phyloP scores from a whole-genome alignment of 2,797 vertebrate genomes.

The Molothrus aeneus region DNA sequence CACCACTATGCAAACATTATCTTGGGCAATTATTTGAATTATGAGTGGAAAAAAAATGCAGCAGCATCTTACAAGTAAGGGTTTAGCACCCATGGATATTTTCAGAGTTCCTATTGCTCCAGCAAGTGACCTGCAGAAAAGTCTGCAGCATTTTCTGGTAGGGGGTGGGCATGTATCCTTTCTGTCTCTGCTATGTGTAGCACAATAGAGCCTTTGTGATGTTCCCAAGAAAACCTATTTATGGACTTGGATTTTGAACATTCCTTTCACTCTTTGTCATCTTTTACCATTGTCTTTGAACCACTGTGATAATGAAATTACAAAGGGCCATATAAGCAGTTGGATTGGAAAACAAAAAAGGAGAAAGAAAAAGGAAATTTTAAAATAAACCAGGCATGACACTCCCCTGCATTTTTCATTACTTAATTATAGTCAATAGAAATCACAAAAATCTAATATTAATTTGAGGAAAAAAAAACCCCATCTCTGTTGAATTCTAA shows the following conservation, averaged over 20 bases:
- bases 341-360: not conserved
- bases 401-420: not conserved
- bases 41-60: not conserved
- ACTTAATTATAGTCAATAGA: not conserved
- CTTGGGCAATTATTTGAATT: not conserved
- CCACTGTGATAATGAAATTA: not conserved
- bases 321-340: not conserved
- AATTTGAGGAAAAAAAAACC: not conserved
- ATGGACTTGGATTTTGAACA: slow-evolving; percentile 16
- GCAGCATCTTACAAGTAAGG: not conserved
- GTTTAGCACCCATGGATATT: not conserved
- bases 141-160: not conserved
- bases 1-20: not conserved
- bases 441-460: not conserved
- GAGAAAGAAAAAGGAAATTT: not conserved
- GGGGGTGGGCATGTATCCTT: not conserved
- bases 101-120: not conserved
- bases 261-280: slow-evolving; percentile 53
- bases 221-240: slow-evolving; percentile 7
- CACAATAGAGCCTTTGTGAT: slow-evolving; percentile 24
- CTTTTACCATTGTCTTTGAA: not conserved
- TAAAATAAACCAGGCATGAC: not conserved
- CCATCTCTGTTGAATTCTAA: not conserved
- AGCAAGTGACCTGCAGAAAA: not conserved
- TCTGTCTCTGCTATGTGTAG: not conserved